Percentiles rank a stretch among this genome's conserved stretches.
Conservation (phyloP, 2,113 vertebrate species). For the Tenebrosternarchus preto region DNA sequence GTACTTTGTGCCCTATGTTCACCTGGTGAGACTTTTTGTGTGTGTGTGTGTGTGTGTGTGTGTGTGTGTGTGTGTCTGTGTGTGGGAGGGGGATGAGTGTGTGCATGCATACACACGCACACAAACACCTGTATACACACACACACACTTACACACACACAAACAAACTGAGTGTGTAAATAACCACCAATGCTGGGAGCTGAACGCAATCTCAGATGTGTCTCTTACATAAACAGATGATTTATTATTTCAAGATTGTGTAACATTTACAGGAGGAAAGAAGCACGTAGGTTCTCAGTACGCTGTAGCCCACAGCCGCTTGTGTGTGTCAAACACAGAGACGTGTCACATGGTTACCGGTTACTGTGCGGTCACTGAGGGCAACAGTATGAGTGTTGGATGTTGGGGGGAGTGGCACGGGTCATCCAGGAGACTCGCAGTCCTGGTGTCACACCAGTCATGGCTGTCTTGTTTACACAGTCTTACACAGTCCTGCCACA, state of each 20-base stretch:
- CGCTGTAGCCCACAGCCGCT: no score
- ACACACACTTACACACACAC: not conserved
- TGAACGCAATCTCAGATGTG: no score
- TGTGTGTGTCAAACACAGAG: no score
- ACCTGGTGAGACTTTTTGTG: constrained; percentile 82
- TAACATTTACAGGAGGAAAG: not conserved
- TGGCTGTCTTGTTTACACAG: no score
- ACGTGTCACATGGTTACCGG: no score
- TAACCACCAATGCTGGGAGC: not conserved
- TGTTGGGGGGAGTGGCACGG: no score
- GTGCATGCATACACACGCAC: constrained; percentile 9
- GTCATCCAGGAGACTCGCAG: no score
- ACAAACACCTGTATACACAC: constrained; percentile 10
- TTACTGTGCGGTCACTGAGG: no score
- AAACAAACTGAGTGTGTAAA: not conserved
- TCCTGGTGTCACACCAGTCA: no score
- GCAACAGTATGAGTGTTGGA: no score
- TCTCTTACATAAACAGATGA: not conserved
- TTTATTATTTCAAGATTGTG: constrained; percentile 15
- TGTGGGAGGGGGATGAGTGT: constrained; percentile 28
- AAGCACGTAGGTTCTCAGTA: not conserved
- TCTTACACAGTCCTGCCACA: no score
- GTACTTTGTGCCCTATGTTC: constrained; percentile 98
- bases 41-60: not conserved
- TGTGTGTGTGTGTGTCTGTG: not conserved